phyloP scores from a whole-genome alignment of 2,888 invertebrate genomes.

The Phengaris alcon region DNA sequence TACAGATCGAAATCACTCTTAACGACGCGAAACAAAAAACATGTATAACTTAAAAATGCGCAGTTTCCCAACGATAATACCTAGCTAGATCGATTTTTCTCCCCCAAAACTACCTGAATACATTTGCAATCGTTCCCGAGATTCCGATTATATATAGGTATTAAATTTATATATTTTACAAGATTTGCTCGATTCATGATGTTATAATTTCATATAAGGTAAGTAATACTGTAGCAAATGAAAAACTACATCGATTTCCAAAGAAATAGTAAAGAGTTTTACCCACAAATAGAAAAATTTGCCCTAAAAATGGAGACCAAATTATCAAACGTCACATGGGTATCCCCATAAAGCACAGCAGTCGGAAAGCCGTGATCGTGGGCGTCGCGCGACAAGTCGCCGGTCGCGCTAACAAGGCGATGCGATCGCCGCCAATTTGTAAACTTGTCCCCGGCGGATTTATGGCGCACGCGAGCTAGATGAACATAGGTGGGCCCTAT shows the following conservation, averaged over 20 bases:
- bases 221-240: too few species aligned
- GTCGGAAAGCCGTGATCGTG: background rate
- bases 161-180: too few species aligned
- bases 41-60: too few species aligned
- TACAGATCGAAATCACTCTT: too few species aligned
- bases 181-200: too few species aligned
- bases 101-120: too few species aligned
- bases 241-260: background rate
- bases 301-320: background rate
- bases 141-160: too few species aligned
- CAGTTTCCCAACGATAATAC: too few species aligned
- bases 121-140: too few species aligned
- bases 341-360: slow-evolving; percentile 6
- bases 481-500: slow-evolving; percentile 55
- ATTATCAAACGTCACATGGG: background rate
- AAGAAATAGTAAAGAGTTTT: background rate
- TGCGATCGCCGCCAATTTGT: slow-evolving; percentile 71
- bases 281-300: background rate
- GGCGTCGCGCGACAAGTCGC: slow-evolving; percentile 39
- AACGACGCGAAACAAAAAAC: too few species aligned
- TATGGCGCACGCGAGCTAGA: slow-evolving; percentile 66
- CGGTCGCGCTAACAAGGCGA: slow-evolving; percentile 50
- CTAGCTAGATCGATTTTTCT: too few species aligned
- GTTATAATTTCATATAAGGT: background rate
- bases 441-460: slow-evolving; percentile 65